Base-by-base conservation (phyloP, 2,113 vertebrate genomes). In the Manacus vitellinus region DNA sequence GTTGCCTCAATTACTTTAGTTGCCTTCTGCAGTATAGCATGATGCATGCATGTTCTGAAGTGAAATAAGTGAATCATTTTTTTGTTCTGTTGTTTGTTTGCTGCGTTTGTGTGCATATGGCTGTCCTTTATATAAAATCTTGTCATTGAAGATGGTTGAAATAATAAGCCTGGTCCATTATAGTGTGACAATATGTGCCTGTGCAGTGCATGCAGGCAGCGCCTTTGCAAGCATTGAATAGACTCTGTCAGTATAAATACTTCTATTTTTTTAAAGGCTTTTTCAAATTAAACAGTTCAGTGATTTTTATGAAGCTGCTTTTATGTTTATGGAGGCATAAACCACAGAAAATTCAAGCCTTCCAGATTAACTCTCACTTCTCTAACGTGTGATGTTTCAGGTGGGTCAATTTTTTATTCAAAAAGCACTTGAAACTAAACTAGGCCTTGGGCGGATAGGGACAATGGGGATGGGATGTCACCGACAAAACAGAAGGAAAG, bases 241-340 rank as follows among this genome's bases (percentile, higher is more conserved):
- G 61, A 66, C 72, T 3, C 3, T 94, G 19, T 79, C 33, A 75
- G 11, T 41, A 58, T 76, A 97, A 62, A 28, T 75, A 74, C 22
- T 66, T 77, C 19, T 79, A 35, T 91, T 96, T 89, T 4, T 77
- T 79, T 44, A 58, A 95, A 94, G 14, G 9, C 3, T 91, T 89
- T 84, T 95, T 68, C 39, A 66, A 75, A 88, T 5, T 19, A 68
- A 95, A 93, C 7, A 70, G 14, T 55, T 81, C 12, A 8, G 7
- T 89, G 33, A 71, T 85, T 90, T 97, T 94, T 91, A 84, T 41
- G 49, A 89, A 92, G 16, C 24, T 88, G 2, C 1, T 75, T 81
- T 89, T 85, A 59, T 31, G 1, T 77, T 93, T 92, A 67, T 55
- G 14, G 44, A 92, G 9, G 15, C n/a, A 39, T 58, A 82, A 94